Evolutionary conservation across 2,888 invertebrate species (phyloP).

Genomic region (Eumacrocentrus americanus): DNA sequence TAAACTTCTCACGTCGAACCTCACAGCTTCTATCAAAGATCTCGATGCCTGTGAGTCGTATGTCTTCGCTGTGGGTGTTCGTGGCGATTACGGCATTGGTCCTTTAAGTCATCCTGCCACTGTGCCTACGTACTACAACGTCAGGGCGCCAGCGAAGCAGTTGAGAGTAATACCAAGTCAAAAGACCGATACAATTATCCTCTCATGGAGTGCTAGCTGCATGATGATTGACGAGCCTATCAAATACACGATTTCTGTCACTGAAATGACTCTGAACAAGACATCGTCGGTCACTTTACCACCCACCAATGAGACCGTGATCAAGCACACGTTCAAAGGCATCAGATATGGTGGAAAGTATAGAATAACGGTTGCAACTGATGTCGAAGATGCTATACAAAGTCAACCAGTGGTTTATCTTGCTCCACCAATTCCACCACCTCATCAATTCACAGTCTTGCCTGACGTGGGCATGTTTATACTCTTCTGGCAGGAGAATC

Average conservation of each 20-base stretch:
- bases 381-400: slow-evolving; percentile 60
- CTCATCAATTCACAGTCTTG: slow-evolving; percentile 69
- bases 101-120: slow-evolving; percentile 66
- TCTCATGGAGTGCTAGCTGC: slow-evolving; percentile 79
- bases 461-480: slow-evolving; percentile 68
- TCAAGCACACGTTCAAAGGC: slow-evolving; percentile 65
- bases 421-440: slow-evolving; percentile 69
- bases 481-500: slow-evolving; percentile 70
- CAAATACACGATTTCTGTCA: slow-evolving; percentile 67
- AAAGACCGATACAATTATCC: slow-evolving; percentile 63
- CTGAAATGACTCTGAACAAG: slow-evolving; percentile 62
- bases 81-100: slow-evolving; percentile 71
- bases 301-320: slow-evolving; percentile 62
- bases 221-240: slow-evolving; percentile 61
- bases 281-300: slow-evolving; percentile 62
- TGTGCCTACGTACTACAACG: slow-evolving; percentile 69
- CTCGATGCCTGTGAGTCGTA: slow-evolving; percentile 78
- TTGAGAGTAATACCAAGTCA: slow-evolving; percentile 63
- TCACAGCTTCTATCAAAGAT: slow-evolving; percentile 66
- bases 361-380: slow-evolving; percentile 63
- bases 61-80: slow-evolving; percentile 72
- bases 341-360: slow-evolving; percentile 67
- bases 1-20: slow-evolving; percentile 63
- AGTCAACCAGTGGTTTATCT: slow-evolving; percentile 63
- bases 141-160: slow-evolving; percentile 73